Base-by-base conservation (phyloP, 2,113 vertebrate species). In the Gobio gobio region DNA sequence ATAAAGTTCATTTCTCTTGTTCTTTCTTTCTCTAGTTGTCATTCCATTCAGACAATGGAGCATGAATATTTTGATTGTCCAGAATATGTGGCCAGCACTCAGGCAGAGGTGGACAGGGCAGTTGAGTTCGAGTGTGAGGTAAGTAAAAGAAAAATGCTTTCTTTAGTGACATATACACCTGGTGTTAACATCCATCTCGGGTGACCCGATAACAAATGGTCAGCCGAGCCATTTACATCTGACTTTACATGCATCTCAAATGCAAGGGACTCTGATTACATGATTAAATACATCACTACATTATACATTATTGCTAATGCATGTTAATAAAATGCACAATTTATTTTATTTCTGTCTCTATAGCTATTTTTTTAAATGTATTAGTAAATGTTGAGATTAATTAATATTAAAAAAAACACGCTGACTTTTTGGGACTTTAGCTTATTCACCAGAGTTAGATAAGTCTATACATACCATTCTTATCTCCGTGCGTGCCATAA, bases 61-160 rank as follows among this genome's bases (percentile, higher is more conserved):
- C 97, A 95, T 58, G 97, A 97, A 86, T 97, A 96, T 92, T 99
- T 96, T 85, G 97, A 98, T 91, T 97, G 96, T 92, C 95, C 96
- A 26, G 97, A 98, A 89, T 98, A 97, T 88, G 94, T 97, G 79
- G 96, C 97, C 90, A 96, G 94, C 90, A 92, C 95, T 83, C 95
- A 94, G 70, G 94, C 94, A 86, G 96, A 97, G 73, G 95, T 90
- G 89, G 97, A 98, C 87, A 95, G 96, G 93, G 90, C 95, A 22
- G 97, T 97, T 40, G 97, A 98, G 84, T 97, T 97, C 78, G 97
- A 98, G 87, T 99, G 97, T 85, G 98, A 99, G 98, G 98, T 98
- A 94, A 91, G 89, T 81, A 24, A 24, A 94, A 91, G 88, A 43
- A 26, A 24, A 72, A 66, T 5, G 24, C 22, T 47, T 74, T 73